Percentiles rank a stretch among this genome's conserved stretches.
phyloP scores from a whole-genome alignment of 2,888 invertebrate genomes.

The Calliopum simillimum region DNA sequence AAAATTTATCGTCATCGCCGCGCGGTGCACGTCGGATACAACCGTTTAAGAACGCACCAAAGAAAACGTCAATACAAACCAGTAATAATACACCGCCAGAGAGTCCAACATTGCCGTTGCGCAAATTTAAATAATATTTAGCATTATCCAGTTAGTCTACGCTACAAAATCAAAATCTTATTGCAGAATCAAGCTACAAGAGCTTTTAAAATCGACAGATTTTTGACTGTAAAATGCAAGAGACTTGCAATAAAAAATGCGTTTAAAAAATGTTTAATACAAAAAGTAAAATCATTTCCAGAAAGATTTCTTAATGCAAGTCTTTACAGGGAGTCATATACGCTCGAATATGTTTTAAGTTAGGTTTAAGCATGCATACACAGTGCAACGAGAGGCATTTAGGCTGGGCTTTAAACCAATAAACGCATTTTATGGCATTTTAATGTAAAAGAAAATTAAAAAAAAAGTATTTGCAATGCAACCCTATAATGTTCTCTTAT shows the following conservation, averaged over 20 bases:
- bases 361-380: slow-evolving; percentile 7
- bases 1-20: slow-evolving; percentile 60
- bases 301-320: slow-evolving; percentile 7
- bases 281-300: slow-evolving; percentile 20
- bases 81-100: slow-evolving; percentile 57
- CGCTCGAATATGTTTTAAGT: slow-evolving; percentile 35
- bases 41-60: slow-evolving; percentile 62
- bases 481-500: slow-evolving; percentile 32
- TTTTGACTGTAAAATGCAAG: slow-evolving; percentile 13
- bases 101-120: slow-evolving; percentile 65
- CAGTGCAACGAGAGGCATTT: slow-evolving; percentile 45
- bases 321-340: slow-evolving; percentile 1
- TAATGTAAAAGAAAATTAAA: slow-evolving; percentile 32
- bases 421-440: slow-evolving; percentile 33
- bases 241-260: slow-evolving; percentile 27
- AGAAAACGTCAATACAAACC: slow-evolving; percentile 57
- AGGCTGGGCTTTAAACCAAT: slow-evolving; percentile 42
- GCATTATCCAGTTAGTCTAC: slow-evolving; percentile 42
- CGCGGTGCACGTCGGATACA: slow-evolving; percentile 62
- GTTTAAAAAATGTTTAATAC: slow-evolving; percentile 37
- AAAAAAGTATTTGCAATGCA: slow-evolving; percentile 44
- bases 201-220: slow-evolving; percentile 21
- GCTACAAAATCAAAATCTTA: background rate
- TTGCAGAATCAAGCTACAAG: slow-evolving; percentile 21
- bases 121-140: slow-evolving; percentile 63